Evolutionary conservation across 1,140 invertebrate genomes (phyloP), one percentile per base, ranked within the genome.

Genomic region (Phymorhynchus buccinoides): DNA sequence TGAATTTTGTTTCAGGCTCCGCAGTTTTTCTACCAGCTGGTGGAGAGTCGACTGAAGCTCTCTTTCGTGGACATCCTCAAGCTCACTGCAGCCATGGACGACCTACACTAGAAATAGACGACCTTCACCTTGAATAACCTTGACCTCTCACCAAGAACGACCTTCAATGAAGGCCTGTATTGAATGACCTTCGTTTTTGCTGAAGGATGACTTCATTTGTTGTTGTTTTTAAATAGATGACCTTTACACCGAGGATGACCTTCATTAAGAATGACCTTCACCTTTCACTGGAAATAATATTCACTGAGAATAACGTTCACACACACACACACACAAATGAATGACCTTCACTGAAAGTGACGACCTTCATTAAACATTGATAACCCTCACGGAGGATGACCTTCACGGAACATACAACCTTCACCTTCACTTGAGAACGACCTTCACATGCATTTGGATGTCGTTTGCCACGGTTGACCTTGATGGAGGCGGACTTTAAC

Each of bases 1-100:
- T 52, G 9, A 52, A 12, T 44, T 35, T 39, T 48, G 52, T 90
- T 88, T 30, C 87, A 91, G 90, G 90, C 90, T 30, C 89, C 90
- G 14, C 89, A 91, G 71, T 91, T 88, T 84, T 91, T 90, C 86
- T 91, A 89, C 80, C 88, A 88, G 16, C 89, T 87, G 71, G 78
- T 91, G 77, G 89, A 90, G 62, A 90, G 87, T 78, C 83, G 86
- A 42, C 77, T 91, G 41, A 88, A 88, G 35, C 88, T 91, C 87
- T 87, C 88, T n/a, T 83, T 91, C 3, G 88, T 90, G 42, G 90
- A 91, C 84, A 90, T 90, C 37, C 86, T 91, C 22, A 88, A 86
- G 79, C 89, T 90, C 83, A 89, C 90, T 27, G 85, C 87, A 18
- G 90, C 90, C 12, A 77, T 90, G 6, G 87, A 89, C 32, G 83